Conservation (phyloP, 1,140 invertebrate species). For the Macrosteles quadrilineatus region DNA sequence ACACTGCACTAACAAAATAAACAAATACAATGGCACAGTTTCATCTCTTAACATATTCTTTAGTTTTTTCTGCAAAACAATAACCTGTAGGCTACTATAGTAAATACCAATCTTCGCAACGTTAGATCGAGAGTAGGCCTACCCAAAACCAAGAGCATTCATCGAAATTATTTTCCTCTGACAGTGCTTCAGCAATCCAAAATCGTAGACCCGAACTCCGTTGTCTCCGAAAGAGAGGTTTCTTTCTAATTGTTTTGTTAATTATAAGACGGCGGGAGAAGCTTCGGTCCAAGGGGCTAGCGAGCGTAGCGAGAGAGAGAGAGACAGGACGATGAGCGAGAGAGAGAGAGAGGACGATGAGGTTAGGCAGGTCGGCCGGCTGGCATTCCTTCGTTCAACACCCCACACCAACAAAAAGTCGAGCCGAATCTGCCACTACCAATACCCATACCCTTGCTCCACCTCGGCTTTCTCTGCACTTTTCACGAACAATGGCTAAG, state of each 20-base stretch:
- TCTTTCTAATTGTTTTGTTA: constrained; percentile 1
- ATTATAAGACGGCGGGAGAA: constrained; percentile 43
- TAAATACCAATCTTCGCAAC: no score
- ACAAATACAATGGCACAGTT: no score
- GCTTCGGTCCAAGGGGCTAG: constrained; percentile 50
- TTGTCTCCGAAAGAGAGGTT: constrained; percentile 7
- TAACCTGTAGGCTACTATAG: no score
- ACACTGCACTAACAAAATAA: no score
- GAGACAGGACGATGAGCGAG: constrained; percentile 28
- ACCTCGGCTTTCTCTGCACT: not conserved
- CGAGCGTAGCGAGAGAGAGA: constrained; percentile 34
- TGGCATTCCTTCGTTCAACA: constrained; percentile 17
- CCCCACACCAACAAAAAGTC: constrained; percentile 23
- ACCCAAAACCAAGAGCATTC: no score
- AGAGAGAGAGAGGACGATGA: constrained; percentile 25
- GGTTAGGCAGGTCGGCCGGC: constrained; percentile 19
- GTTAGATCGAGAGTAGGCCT: no score
- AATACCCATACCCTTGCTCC: not conserved
- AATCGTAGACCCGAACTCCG: not conserved
- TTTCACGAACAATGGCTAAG: not conserved
- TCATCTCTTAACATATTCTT: no score
- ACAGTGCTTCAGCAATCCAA: no score
- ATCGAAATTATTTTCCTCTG: no score
- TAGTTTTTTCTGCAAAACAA: no score
- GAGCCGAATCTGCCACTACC: constrained; percentile 15